Evolutionary conservation across 2,797 vertebrate genomes (phyloP).

Genomic region (Sebastolobus altivelis): DNA sequence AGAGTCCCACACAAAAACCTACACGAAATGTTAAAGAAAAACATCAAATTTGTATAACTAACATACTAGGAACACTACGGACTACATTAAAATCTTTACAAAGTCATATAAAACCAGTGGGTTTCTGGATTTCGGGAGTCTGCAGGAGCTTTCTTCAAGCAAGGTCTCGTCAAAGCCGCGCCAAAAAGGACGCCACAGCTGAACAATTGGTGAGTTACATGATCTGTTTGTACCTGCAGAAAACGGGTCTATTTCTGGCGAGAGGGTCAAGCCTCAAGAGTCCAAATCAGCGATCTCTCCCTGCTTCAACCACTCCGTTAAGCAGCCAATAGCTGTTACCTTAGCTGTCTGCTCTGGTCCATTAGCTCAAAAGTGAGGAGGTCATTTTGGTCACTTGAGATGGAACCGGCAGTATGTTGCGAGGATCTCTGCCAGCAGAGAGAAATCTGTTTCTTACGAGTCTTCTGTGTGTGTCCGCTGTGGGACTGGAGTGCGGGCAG

Average conservation of each 20-base stretch:
- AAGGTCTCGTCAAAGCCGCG: background rate
- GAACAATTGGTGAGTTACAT: conserved; percentile 39
- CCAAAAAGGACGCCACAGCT: background rate
- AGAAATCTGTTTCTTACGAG: conserved; percentile 36
- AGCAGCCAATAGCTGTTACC: conserved; percentile 50
- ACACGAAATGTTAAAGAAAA: conserved; percentile 21
- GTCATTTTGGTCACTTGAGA: conserved; percentile 69
- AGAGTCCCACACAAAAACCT: background rate
- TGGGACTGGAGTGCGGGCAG: conserved; percentile 30
- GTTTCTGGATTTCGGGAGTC: background rate
- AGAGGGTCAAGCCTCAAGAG: conserved; percentile 42
- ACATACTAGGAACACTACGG: background rate
- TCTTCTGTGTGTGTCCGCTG: conserved; percentile 19
- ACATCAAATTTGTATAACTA: conserved; percentile 17
- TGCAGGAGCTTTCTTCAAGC: background rate
- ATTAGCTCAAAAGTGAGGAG: conserved; percentile 63
- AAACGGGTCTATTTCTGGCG: conserved; percentile 48
- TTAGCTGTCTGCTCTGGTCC: conserved; percentile 49
- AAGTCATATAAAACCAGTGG: background rate
- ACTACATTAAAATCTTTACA: background rate
- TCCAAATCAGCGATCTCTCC: conserved; percentile 40
- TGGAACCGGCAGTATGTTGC: conserved; percentile 45
- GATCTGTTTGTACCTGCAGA: conserved; percentile 53
- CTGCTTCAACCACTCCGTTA: conserved; percentile 33
- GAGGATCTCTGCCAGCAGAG: conserved; percentile 33